These are phyloP conservation scores for Trachemys scripta DNA, from an alignment of 2,113 vertebrate species.

Conservation along the genomic window DNA sequence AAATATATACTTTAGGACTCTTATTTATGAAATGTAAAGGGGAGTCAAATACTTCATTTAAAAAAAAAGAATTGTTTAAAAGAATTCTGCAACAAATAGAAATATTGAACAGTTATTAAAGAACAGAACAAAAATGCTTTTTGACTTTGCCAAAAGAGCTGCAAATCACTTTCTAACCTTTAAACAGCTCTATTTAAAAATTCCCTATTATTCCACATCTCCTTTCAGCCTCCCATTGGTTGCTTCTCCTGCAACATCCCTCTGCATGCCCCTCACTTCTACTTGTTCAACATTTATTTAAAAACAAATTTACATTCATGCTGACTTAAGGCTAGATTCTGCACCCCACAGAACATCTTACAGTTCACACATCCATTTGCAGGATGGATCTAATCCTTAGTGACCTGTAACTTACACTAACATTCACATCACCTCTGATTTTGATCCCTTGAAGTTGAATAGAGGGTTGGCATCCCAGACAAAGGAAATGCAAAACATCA, in stretches of 20 bases:
- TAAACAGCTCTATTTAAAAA: neutral
- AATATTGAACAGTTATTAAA: neutral
- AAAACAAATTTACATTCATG: neutral
- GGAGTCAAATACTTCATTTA: neutral
- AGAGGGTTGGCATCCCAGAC: neutral
- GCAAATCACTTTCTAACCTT: neutral
- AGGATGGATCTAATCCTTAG: neutral
- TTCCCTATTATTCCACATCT: neutral
- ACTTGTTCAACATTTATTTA: neutral
- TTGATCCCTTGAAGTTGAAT: neutral
- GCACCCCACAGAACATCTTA: neutral
- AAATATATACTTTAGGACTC: neutral
- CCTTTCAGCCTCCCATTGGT: neutral
- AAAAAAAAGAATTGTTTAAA: neutral
- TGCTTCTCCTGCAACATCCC: neutral
- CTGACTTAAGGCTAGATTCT: neutral
- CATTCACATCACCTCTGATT: neutral
- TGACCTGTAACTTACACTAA: neutral
- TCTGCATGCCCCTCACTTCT: accelerated
- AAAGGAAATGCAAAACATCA: neutral
- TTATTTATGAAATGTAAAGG: neutral
- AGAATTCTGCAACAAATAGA: accelerated
- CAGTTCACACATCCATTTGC: neutral
- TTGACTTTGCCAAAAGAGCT: neutral
- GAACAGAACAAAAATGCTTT: neutral